Evolutionary conservation across 2,113 vertebrate species (phyloP), one percentile per base, ranked within the genome.

Genomic region (Ictidomys tridecemlineatus): DNA sequence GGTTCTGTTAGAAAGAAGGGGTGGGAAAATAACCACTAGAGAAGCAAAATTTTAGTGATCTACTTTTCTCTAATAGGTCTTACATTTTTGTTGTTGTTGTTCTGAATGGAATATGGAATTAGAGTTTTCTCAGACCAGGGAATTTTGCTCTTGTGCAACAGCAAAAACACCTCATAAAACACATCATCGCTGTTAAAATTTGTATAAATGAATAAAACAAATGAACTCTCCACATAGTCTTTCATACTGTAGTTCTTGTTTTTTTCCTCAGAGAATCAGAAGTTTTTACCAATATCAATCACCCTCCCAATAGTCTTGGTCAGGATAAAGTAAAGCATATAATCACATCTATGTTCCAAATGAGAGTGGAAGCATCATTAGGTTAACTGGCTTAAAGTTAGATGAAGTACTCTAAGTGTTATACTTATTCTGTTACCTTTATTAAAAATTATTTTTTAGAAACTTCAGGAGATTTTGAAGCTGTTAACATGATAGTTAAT

Each of bases 281-380:
- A 17, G 22, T 94, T 89, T 91, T 90, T 67, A 51, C 45, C 63
- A 93, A 14, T 4, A 76, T 61, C 82, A 93, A 39, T 76, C 42
- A 92, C 32, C 42, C 42, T 94, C 17, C 73, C 67, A 56, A 34
- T 51, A 87, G 56, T 93, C 34, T 53, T 69, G 26, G 32, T 80
- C 30, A 14, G 63, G 48, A 70, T 88, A 95, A 97, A 93, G 37
- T 70, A 56, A 77, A 87, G 53, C 88, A 32, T 79, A 48, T 18
- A 92, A 76, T 93, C 58, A 85, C 39, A 80, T 91, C 26, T 94
- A 74, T 65, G n/a, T 74, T 51, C 84, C 89, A 91, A 93, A 85
- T 69, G 93, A 80, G 26, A 88, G 24, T 42, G 67, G 24, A 92
- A 77, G 87, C 58, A 53, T 11, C 73, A 53, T 65, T 63, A 63